phyloP scores from a whole-genome alignment of 2,888 invertebrate species.

The Caenorhabditis sp. region DNA sequence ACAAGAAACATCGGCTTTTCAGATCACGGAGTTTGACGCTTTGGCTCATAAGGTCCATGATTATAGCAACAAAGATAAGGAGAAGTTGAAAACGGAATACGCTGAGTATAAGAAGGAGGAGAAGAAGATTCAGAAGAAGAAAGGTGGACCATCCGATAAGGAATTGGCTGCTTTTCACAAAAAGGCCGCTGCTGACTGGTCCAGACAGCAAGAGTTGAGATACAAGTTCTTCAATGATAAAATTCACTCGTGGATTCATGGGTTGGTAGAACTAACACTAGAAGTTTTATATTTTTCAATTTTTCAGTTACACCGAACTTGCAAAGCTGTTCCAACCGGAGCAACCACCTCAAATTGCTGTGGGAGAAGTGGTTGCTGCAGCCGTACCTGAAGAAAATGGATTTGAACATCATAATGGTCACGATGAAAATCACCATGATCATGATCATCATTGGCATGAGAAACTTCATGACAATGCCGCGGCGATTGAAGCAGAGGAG shows the following conservation, averaged over 20 bases:
- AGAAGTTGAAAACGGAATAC: conserved; percentile 63
- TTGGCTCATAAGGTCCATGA: conserved; percentile 61
- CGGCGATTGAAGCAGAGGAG: conserved; percentile 27
- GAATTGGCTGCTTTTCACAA: conserved; percentile 62
- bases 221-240: conserved; percentile 74
- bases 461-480: conserved; percentile 40
- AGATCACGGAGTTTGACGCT: conserved; percentile 65
- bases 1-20: too few relatives aligned
- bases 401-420: neutral
- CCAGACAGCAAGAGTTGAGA: conserved; percentile 69
- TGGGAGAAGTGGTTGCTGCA: conserved; percentile 17
- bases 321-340: conserved; percentile 22
- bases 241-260: conserved; percentile 68
- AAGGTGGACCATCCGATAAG: conserved; percentile 55
- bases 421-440: neutral
- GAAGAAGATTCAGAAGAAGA: conserved; percentile 63
- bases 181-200: conserved; percentile 61
- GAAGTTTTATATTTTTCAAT: too few relatives aligned
- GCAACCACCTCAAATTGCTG: conserved; percentile 1
- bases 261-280: too few relatives aligned
- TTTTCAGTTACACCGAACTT: conserved; percentile 44
- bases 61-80: conserved; percentile 68
- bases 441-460: conserved; percentile 44
- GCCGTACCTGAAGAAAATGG: neutral
- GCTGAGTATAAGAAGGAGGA: conserved; percentile 61